A percentile compares a stretch with the other conserved stretches of the same genome.
Conservation (phyloP, 92 coral and sea anemone species). For the Muricea muricata region DNA sequence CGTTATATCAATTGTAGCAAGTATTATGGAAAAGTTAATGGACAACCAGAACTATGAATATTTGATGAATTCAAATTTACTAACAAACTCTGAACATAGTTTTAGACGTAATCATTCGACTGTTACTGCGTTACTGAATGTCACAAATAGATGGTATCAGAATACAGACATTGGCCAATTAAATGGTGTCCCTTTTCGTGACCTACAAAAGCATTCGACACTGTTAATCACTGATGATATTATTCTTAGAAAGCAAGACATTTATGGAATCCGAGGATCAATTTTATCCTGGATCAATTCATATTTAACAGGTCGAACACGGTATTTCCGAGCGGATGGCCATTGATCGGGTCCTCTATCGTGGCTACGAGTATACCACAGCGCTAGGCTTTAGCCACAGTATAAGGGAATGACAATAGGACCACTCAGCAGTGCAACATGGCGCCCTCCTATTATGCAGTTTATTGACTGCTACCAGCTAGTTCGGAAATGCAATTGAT, state of each 20-base stretch:
- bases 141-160: slow-evolving; percentile 15
- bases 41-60: background rate
- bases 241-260: background rate
- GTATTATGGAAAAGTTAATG: background rate
- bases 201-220: background rate
- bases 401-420: no score
- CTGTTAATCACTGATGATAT: background rate
- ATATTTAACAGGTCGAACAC: background rate
- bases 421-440: no score
- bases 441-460: no score
- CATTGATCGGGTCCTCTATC: background rate
- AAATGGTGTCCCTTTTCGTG: slow-evolving; percentile 2
- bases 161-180: slow-evolving; percentile 26
- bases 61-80: no score
- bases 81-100: no score
- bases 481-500: no score
- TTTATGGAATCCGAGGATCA: background rate
- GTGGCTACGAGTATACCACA: slow-evolving; percentile 10
- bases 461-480: no score
- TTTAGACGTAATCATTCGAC: background rate
- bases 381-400: no score
- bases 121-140: background rate
- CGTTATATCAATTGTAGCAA: background rate
- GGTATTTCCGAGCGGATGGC: slow-evolving; percentile 12
- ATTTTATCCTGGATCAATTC: background rate